Evolutionary conservation across 2,113 vertebrate species (phyloP).

Genomic region (Mastomys coucha): DNA sequence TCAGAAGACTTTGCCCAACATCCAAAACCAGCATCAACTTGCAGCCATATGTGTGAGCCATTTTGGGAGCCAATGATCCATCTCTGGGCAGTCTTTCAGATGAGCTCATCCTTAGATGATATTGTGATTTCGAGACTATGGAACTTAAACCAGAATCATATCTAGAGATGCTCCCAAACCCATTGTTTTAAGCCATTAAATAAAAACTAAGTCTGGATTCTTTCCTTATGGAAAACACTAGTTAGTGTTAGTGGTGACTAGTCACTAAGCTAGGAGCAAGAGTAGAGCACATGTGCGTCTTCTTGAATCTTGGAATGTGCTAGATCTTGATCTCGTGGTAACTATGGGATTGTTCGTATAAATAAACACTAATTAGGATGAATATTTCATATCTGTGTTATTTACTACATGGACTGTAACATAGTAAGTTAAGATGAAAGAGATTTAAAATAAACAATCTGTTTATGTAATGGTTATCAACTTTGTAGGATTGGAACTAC

Average conservation of each 20-base stretch:
- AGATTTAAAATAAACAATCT: neutral
- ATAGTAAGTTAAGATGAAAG: neutral
- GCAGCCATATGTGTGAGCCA: neutral
- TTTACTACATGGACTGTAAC: neutral
- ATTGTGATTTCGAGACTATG: neutral
- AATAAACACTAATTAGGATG: neutral
- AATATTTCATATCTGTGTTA: neutral
- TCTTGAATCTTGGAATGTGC: neutral
- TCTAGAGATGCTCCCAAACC: neutral
- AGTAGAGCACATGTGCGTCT: accelerated
- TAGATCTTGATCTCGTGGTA: neutral
- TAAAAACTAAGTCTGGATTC: neutral
- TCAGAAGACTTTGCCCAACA: neutral
- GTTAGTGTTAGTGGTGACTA: neutral
- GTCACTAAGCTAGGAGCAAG: neutral
- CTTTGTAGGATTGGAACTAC: neutral
- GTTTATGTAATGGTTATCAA: neutral
- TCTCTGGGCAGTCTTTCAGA: neutral
- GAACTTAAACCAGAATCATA: neutral
- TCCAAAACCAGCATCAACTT: neutral
- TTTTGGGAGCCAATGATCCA: neutral
- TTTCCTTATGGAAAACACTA: too few species aligned
- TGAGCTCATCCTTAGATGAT: neutral
- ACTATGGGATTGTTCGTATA: neutral
- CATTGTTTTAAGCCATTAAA: neutral